phyloP scores from a whole-genome alignment of 2,888 invertebrate genomes.

The Chrysodeixis includens region DNA sequence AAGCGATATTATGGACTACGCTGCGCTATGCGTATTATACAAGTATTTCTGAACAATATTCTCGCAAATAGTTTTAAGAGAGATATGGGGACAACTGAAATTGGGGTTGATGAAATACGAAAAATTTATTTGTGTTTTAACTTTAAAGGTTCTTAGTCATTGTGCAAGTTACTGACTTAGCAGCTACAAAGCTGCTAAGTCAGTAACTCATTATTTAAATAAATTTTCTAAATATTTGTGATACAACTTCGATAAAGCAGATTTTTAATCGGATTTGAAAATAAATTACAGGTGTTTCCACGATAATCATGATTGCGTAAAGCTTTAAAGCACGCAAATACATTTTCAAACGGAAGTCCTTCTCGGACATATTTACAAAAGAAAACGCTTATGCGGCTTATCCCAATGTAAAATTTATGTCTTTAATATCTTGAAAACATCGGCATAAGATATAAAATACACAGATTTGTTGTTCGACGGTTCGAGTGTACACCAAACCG shows the following conservation, averaged over 20 bases:
- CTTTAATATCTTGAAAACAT: slow-evolving; percentile 53
- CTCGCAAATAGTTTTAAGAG: slow-evolving; percentile 15
- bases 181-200: too few relatives aligned
- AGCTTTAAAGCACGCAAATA: slow-evolving; percentile 25
- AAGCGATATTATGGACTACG: slow-evolving; percentile 30
- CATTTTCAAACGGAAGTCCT: slow-evolving; percentile 41
- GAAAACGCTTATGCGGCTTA: slow-evolving; percentile 53
- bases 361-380: slow-evolving; percentile 43
- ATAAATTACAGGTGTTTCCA: not conserved
- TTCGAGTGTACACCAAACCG: slow-evolving; percentile 17
- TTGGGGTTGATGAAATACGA: slow-evolving; percentile 8
- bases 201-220: too few relatives aligned
- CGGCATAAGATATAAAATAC: slow-evolving; percentile 39
- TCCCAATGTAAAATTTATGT: slow-evolving; percentile 51
- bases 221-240: not conserved
- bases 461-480: slow-evolving; percentile 34
- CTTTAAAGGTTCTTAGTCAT: too few relatives aligned
- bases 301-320: slow-evolving; percentile 24
- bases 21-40: slow-evolving; percentile 19
- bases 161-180: too few relatives aligned
- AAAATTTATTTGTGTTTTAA: not conserved
- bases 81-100: slow-evolving; percentile 21
- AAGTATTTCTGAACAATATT: slow-evolving; percentile 19
- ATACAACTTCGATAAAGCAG: not conserved
- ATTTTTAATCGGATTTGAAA: not conserved